Conservation (phyloP, 2,797 vertebrate species). For the Pangasius macronema region DNA sequence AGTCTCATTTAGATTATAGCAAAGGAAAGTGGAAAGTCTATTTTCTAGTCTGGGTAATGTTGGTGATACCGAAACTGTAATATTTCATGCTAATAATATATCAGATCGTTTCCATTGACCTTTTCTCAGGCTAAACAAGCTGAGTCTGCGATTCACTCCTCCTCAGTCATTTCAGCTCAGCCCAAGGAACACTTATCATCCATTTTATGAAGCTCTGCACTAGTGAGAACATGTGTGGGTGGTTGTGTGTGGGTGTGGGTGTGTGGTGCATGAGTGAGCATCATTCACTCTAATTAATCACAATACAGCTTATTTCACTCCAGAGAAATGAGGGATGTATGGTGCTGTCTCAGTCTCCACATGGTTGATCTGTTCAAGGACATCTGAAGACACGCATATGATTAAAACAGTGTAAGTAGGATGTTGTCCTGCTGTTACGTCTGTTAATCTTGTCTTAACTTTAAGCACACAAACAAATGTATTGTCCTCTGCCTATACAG, state of each 20-base stretch:
- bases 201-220: slow-evolving; percentile 36
- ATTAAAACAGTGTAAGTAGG: slow-evolving; percentile 33
- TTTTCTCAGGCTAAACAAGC: slow-evolving; percentile 60
- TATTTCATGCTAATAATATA: slow-evolving; percentile 57
- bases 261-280: slow-evolving; percentile 56
- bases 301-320: slow-evolving; percentile 59
- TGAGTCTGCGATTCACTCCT: slow-evolving; percentile 53
- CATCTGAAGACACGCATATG: slow-evolving; percentile 38
- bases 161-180: slow-evolving; percentile 54
- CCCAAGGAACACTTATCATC: slow-evolving; percentile 51
- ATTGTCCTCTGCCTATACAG: neutral
- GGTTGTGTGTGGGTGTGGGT: slow-evolving; percentile 25
- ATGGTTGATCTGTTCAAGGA: slow-evolving; percentile 58
- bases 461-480: neutral
- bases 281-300: slow-evolving; percentile 63
- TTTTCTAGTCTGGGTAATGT: slow-evolving; percentile 31
- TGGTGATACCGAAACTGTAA: slow-evolving; percentile 40
- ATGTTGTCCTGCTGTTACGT: neutral
- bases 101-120: slow-evolving; percentile 58
- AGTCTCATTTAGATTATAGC: slow-evolving; percentile 29
- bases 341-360: slow-evolving; percentile 49
- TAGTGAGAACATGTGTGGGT: slow-evolving; percentile 24
- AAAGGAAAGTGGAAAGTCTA: neutral
- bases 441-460: neutral
- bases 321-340: slow-evolving; percentile 56